phyloP scores from a whole-genome alignment of 2,888 invertebrate species.

The Tetropium fuscum region DNA sequence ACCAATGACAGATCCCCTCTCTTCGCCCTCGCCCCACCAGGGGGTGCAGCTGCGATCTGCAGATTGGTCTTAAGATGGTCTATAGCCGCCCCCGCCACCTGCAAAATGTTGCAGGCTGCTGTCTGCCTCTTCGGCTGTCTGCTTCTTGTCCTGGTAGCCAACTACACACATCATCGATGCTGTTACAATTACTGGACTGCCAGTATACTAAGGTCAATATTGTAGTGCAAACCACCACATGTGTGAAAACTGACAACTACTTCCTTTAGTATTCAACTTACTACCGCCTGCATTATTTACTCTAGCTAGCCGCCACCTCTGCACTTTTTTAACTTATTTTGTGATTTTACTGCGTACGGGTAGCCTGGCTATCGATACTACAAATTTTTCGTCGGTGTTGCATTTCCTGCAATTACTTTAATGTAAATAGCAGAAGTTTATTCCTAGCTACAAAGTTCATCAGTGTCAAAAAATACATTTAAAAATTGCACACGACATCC shows the following conservation, averaged over 20 bases:
- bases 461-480: too few species aligned
- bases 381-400: neutral
- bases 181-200: conserved; percentile 23
- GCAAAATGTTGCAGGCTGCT: conserved; percentile 24
- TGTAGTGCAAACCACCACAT: conserved; percentile 31
- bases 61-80: conserved; percentile 55
- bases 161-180: conserved; percentile 18
- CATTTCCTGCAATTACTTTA: neutral
- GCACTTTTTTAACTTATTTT: conserved; percentile 39
- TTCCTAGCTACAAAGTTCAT: too few species aligned
- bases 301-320: conserved; percentile 34
- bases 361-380: neutral
- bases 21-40: conserved; percentile 57
- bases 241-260: conserved; percentile 47
- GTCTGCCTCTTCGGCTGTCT: conserved; percentile 33
- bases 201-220: conserved; percentile 39
- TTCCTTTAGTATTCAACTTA: conserved; percentile 35
- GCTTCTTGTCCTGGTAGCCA: conserved; percentile 19
- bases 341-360: conserved; percentile 7
- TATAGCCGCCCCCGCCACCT: conserved; percentile 56
- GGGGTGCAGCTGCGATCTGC: conserved; percentile 59
- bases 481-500: neutral
- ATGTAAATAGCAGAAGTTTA: too few species aligned
- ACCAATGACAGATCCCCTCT: conserved; percentile 59
- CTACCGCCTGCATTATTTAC: conserved; percentile 18